These are phyloP conservation scores for Tangara arthus DNA, from an alignment of 2,797 vertebrate genomes.

Conservation along the genomic window DNA sequence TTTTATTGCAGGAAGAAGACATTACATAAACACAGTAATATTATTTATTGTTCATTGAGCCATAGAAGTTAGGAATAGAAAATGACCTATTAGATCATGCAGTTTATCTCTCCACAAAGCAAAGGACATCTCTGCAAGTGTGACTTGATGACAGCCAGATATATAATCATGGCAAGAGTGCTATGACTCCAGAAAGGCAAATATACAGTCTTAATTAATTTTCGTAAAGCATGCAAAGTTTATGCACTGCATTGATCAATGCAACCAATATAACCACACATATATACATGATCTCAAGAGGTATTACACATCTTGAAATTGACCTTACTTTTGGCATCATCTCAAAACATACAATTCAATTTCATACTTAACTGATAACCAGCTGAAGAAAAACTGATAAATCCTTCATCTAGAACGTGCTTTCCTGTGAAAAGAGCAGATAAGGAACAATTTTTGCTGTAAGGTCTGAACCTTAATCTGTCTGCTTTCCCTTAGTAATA, in stretches of 20 bases:
- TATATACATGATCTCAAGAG: neutral
- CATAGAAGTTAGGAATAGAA: neutral
- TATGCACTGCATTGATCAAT: neutral
- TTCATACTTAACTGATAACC: neutral
- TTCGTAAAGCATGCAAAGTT: neutral
- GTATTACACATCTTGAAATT: neutral
- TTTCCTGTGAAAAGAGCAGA: neutral
- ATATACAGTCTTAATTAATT: neutral
- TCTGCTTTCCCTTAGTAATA: neutral
- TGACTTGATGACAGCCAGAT: neutral
- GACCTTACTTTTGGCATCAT: neutral
- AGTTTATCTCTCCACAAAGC: neutral
- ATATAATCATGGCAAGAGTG: neutral
- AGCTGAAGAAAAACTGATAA: neutral
- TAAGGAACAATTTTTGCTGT: neutral
- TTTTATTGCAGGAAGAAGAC: conserved; percentile 30
- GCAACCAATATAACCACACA: neutral
- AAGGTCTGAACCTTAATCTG: neutral
- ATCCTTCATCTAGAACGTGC: neutral
- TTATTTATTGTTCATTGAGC: conserved; percentile 21
- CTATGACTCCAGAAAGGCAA: neutral
- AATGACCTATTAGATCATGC: conserved; percentile 33
- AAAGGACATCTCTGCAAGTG: neutral
- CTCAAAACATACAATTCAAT: neutral
- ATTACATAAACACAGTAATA: neutral